These are phyloP conservation scores for Acrobasis repandana DNA, from an alignment of 2,888 invertebrate species.

Conservation along the genomic window DNA sequence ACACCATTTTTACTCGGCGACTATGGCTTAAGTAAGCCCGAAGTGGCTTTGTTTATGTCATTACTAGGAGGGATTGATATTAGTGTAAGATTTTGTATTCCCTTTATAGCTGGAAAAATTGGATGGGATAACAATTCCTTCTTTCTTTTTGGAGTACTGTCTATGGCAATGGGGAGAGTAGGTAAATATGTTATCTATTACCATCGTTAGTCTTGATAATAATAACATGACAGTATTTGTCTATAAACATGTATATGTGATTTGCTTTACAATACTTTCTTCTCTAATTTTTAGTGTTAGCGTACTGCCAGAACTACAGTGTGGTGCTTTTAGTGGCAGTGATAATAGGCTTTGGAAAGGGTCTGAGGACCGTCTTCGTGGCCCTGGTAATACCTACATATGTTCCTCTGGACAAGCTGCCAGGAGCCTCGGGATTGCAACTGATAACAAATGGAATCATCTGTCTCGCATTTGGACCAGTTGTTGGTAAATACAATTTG, in stretches of 20 bases:
- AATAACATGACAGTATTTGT: no score
- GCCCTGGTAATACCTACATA: conserved; percentile 88
- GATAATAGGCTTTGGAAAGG: conserved; percentile 88
- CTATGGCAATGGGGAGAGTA: conserved; percentile 86
- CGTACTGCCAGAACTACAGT: conserved; percentile 82
- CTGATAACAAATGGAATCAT: conserved; percentile 86
- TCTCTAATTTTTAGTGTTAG: conserved; percentile 72
- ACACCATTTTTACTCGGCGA: conserved; percentile 89
- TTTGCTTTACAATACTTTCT: not conserved
- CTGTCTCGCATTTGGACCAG: conserved; percentile 84
- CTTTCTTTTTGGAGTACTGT: conserved; percentile 86
- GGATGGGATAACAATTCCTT: conserved; percentile 88
- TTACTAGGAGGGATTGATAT: conserved; percentile 86
- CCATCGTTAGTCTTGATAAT: not conserved
- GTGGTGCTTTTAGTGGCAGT: conserved; percentile 83
- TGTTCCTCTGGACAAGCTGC: conserved; percentile 86
- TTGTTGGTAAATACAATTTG: conserved; percentile 80
- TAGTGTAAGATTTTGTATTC: conserved; percentile 85
- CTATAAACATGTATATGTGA: no score
- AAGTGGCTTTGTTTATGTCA: conserved; percentile 88
- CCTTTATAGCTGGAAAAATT: conserved; percentile 86
- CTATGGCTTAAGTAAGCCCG: conserved; percentile 82
- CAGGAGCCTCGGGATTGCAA: conserved; percentile 88
- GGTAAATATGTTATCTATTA: conserved; percentile 63
- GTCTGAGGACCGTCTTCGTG: conserved; percentile 88